Evolutionary conservation across 2,888 invertebrate species (phyloP).

Genomic region (Apoderus coryli): DNA sequence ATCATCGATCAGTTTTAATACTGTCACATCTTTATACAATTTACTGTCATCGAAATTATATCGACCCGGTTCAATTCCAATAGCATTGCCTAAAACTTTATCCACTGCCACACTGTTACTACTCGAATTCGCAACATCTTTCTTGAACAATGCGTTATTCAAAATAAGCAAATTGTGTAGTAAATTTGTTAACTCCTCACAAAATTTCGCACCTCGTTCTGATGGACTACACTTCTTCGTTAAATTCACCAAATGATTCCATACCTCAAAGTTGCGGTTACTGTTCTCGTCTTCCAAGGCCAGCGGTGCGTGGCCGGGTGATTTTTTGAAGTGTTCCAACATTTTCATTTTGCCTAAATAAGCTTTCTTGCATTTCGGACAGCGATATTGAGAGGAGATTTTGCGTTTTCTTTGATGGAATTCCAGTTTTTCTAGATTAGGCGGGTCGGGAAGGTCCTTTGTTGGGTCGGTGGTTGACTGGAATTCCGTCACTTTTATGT

Average conservation of each 20-base stretch:
- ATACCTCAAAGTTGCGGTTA: conserved; percentile 25
- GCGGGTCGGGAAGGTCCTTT: conserved; percentile 11
- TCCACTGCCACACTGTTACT: conserved; percentile 27
- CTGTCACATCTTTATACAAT: conserved; percentile 26
- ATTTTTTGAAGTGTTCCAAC: conserved; percentile 44
- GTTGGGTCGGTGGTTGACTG: conserved; percentile 20
- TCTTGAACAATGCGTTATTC: conserved; percentile 27
- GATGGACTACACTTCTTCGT: conserved; percentile 25
- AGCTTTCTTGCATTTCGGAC: conserved; percentile 48
- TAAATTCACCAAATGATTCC: conserved; percentile 28
- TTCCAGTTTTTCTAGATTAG: conserved; percentile 10
- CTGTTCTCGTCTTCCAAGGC: conserved; percentile 19
- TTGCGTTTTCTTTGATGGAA: conserved; percentile 28
- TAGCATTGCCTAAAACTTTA: conserved; percentile 24
- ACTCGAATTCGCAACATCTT: conserved; percentile 20
- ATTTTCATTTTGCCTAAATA: conserved; percentile 46
- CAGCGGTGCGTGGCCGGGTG: conserved; percentile 43
- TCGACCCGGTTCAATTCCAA: conserved; percentile 26
- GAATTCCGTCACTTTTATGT: conserved; percentile 24
- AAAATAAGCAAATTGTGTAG: conserved; percentile 26
- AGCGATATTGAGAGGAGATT: conserved; percentile 39
- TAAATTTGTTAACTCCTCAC: conserved; percentile 27
- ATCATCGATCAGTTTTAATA: conserved; percentile 23
- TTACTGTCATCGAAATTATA: conserved; percentile 28
- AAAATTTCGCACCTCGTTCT: conserved; percentile 25